Conservation (phyloP, 2,797 vertebrate genomes). For the Mus caroli region DNA sequence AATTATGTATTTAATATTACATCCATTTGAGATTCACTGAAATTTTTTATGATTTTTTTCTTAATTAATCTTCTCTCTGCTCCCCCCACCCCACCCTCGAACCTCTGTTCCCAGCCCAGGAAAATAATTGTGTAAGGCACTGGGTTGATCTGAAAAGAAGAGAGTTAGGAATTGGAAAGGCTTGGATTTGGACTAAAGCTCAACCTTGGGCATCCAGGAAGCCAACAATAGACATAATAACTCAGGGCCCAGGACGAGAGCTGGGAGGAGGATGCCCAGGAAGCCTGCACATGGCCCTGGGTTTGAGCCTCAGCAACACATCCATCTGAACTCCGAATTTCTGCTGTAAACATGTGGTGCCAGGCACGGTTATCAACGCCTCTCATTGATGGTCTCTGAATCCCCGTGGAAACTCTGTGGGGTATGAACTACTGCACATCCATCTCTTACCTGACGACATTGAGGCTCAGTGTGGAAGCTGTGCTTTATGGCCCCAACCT, state of each 20-base stretch:
- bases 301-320: not conserved
- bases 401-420: not conserved
- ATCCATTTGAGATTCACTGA: conserved; percentile 74
- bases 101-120: conserved; percentile 19
- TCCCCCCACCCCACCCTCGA: not conserved
- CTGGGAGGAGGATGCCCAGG: not conserved
- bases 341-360: not conserved
- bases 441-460: not conserved
- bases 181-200: not conserved
- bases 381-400: not conserved
- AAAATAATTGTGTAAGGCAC: conserved; percentile 57
- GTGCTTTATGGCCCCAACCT: not conserved
- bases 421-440: not conserved
- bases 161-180: conserved; percentile 9
- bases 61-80: conserved; percentile 78
- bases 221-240: not conserved
- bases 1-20: conserved; percentile 84
- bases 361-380: not conserved
- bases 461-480: not conserved
- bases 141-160: not conserved
- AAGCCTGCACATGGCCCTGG: not conserved
- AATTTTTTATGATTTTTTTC: conserved; percentile 71
- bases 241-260: too few species aligned
- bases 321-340: too few species aligned
- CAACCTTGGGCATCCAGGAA: not conserved